Evolutionary conservation across 1,140 invertebrate genomes (phyloP), one percentile per base, ranked within the genome.

Genomic region (Cydia amplana): DNA sequence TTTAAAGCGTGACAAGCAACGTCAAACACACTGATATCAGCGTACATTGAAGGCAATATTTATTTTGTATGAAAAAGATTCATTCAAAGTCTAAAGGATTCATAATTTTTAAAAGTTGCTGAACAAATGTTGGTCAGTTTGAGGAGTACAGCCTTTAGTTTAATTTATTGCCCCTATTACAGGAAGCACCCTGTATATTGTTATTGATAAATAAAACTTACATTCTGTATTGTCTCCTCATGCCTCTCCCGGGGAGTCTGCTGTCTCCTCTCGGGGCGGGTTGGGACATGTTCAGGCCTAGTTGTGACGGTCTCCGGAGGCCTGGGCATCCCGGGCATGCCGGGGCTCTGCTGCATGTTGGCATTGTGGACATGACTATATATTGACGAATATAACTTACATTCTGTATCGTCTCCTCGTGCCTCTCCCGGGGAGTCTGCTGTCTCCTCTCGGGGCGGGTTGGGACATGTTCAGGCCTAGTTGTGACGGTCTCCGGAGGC

Each of bases 311-410:
- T 80, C 12, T 91, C 90, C 40, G 84, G 74, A 0, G 85, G 86
- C 55, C 87, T 80, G 73, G 89, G 85, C 72, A 91, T 84, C 12
- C 84, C 83, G 0, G 84, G 43, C n/a, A 60, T 23, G 55, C 55
- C 55, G 55, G 82, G 87, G 7, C 77, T 77, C 63, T 91, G 91
- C 72, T 92, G 91, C 87, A 94, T 90, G 87, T 96, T 96, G 1
- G 96, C 95, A n/a, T n/a, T n/a, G n/a, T n/a, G n/a, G n/a, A n/a
- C n/a, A n/a, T n/a, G n/a, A n/a, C n/a, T n/a, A n/a, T 46, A 32
- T 46, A 46, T 14, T 51, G 49, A n/a, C 3, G 18, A 16, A 51
- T 23, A 10, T 23, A 23, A 60, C 55, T 60, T 23, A 60, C 55
- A 60, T 60, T 60, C 55, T 23, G 55, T 12, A 23, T 20, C 0